A percentile compares a stretch with the other conserved stretches of the same genome.
These are phyloP conservation scores for Myiozetetes cayanensis DNA, from an alignment of 2,113 vertebrate species.

Conservation along the genomic window DNA sequence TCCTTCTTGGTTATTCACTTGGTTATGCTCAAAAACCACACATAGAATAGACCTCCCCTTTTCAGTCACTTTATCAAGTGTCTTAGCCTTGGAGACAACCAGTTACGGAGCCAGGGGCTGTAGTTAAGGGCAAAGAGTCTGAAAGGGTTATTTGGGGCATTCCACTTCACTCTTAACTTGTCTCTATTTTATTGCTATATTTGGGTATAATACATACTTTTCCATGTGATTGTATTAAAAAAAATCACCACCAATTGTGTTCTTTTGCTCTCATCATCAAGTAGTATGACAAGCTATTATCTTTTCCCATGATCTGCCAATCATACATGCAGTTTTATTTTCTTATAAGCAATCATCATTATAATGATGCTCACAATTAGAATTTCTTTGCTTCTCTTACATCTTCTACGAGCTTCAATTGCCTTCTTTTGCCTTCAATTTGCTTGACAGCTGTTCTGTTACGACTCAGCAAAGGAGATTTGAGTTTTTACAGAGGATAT, in stretches of 20 bases:
- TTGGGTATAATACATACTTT: not conserved
- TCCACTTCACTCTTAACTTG: not conserved
- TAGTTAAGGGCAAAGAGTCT: not conserved
- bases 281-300: not conserved
- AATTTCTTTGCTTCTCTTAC: not conserved
- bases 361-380: not conserved
- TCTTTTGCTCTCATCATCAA: not conserved
- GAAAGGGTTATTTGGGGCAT: not conserved
- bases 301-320: slow-evolving; percentile 5
- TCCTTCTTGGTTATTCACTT: not conserved
- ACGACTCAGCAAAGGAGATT: not conserved
- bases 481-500: not conserved
- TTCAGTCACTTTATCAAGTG: not conserved
- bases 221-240: not conserved
- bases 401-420: not conserved
- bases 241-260: not conserved
- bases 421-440: not conserved
- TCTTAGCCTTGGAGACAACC: not conserved
- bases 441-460: not conserved
- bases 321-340: not conserved
- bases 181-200: not conserved
- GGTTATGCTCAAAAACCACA: not conserved
- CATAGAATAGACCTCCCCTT: not conserved
- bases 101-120: not conserved
- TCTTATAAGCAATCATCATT: not conserved